Evolutionary conservation across 2,888 invertebrate species (phyloP).

Genomic region (Ophonus ardosiacus): DNA sequence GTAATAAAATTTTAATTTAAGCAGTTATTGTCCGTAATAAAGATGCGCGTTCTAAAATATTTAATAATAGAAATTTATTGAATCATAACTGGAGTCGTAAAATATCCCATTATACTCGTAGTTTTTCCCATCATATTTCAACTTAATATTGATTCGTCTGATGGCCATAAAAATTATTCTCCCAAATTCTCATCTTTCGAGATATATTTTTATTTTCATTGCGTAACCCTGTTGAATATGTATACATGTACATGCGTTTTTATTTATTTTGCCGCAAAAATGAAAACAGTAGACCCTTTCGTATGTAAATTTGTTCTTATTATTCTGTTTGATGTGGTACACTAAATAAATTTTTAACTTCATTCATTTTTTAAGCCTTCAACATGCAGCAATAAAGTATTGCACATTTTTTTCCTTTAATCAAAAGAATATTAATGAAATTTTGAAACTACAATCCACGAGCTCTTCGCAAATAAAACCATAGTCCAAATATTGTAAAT

Average conservation of each 20-base stretch:
- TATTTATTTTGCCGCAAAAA: background rate
- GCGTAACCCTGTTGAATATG: no score
- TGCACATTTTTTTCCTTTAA: no score
- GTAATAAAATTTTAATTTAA: constrained; percentile 8
- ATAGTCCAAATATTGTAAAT: no score
- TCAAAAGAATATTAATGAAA: no score
- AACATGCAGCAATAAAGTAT: background rate
- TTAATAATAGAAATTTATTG: constrained; percentile 31
- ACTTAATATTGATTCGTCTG: constrained; percentile 4
- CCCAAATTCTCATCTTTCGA: background rate
- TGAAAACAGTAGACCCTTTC: background rate
- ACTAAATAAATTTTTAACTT: background rate
- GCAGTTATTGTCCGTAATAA: background rate
- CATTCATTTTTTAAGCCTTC: background rate
- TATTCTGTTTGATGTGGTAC: background rate
- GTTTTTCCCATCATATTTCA: background rate
- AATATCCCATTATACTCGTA: background rate
- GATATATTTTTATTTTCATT: no score
- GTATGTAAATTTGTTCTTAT: background rate
- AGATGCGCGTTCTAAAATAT: background rate
- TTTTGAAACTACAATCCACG: no score
- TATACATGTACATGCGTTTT: background rate
- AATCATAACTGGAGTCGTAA: background rate
- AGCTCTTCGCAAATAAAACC: no score
- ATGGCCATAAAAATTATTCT: background rate